phyloP scores from a whole-genome alignment of 1,140 invertebrate genomes.

The Eulimnadia texana region DNA sequence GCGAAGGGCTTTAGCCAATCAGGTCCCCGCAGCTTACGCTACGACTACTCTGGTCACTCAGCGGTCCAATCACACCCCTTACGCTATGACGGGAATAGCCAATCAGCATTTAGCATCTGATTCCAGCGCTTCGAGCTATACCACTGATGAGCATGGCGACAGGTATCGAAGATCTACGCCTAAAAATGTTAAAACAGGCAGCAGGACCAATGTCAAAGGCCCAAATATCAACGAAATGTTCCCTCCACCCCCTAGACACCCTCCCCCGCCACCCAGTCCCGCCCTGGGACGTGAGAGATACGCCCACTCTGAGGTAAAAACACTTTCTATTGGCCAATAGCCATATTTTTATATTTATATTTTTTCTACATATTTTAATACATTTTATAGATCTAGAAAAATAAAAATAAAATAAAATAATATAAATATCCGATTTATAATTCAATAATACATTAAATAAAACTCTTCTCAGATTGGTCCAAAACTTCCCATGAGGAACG shows the following conservation, averaged over 20 bases:
- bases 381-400: too few species aligned
- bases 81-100: neutral
- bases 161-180: neutral
- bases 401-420: too few species aligned
- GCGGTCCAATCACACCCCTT: slow-evolving; percentile 8
- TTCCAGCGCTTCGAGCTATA: slow-evolving; percentile 10
- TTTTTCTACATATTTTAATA: too few species aligned
- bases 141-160: slow-evolving; percentile 1
- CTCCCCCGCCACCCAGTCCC: slow-evolving; percentile 7
- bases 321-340: too few species aligned
- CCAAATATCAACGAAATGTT: slow-evolving; percentile 9
- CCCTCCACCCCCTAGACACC: slow-evolving; percentile 8
- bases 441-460: too few species aligned
- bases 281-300: neutral
- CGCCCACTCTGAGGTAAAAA: too few species aligned
- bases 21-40: slow-evolving; percentile 12
- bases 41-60: slow-evolving; percentile 10
- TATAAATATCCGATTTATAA: too few species aligned
- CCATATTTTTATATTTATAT: too few species aligned
- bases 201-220: slow-evolving; percentile 3
- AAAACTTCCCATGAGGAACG: neutral
- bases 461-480: neutral
- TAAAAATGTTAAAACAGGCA: slow-evolving; percentile 1
- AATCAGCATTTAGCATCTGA: neutral
- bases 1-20: neutral